Percentiles rank a stretch among this genome's conserved stretches.
Evolutionary conservation across 1,140 invertebrate species (phyloP).

Genomic region (Micrasema longulum): DNA sequence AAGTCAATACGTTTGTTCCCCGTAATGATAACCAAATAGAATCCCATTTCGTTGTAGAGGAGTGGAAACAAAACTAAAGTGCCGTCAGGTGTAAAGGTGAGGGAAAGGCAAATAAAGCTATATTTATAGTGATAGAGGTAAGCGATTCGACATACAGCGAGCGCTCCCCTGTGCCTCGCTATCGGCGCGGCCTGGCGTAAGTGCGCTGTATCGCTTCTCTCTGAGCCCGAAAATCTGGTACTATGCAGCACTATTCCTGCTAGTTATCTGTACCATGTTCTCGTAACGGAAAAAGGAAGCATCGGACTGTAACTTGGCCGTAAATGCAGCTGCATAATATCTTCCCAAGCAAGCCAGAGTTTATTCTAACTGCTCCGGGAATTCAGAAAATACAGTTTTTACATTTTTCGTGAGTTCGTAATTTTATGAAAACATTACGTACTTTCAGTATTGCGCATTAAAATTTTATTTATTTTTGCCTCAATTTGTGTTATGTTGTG

Average conservation of each 20-base stretch:
- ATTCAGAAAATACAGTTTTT: too few species aligned
- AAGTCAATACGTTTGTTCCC: constrained; percentile 42
- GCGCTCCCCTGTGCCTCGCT: constrained; percentile 19
- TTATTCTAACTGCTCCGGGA: too few species aligned
- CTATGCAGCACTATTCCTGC: constrained; percentile 2
- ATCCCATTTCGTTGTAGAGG: constrained; percentile 7
- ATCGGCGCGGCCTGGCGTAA: neutral
- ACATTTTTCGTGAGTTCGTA: too few species aligned
- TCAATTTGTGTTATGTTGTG: too few species aligned
- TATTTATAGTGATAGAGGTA: constrained; percentile 40
- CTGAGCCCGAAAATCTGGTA: neutral
- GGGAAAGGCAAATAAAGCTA: constrained; percentile 37
- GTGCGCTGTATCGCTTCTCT: neutral
- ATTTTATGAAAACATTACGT: too few species aligned
- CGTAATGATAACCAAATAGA: constrained; percentile 41
- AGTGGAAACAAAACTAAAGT: constrained; percentile 9
- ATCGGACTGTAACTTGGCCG: neutral
- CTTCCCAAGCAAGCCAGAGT: neutral
- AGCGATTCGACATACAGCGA: constrained; percentile 8
- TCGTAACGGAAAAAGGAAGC: neutral
- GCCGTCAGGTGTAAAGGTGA: constrained; percentile 13
- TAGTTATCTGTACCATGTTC: neutral
- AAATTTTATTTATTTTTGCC: too few species aligned
- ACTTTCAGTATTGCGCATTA: too few species aligned
- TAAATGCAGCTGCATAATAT: constrained; percentile 1